Evolutionary conservation across 2,797 vertebrate species (phyloP).

Genomic region (Sebastolobus alascanus): DNA sequence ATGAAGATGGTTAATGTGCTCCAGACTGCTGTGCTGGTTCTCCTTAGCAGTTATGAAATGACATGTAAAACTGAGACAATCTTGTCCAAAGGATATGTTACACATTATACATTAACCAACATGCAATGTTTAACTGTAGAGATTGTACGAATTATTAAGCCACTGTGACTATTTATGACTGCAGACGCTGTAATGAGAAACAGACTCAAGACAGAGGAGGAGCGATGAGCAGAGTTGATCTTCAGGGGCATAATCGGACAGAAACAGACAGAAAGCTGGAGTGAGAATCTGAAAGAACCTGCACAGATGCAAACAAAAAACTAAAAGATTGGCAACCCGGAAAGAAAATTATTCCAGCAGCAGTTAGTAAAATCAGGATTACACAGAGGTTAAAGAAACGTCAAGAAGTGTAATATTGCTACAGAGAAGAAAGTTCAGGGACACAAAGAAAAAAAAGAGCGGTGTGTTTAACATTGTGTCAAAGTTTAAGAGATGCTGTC

Average conservation of each 20-base stretch:
- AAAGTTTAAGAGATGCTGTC: conserved; percentile 56
- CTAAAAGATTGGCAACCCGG: neutral
- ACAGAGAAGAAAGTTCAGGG: neutral
- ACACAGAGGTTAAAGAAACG: neutral
- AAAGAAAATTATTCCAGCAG: neutral
- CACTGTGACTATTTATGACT: conserved; percentile 29
- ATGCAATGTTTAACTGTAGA: neutral
- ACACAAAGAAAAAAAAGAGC: neutral
- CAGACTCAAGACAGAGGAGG: conserved; percentile 51
- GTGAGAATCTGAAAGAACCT: neutral
- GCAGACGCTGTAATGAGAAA: conserved; percentile 26
- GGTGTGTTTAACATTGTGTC: neutral
- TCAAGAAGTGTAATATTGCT: neutral
- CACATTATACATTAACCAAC: conserved; percentile 48
- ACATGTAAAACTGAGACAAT: neutral
- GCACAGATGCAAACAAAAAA: neutral
- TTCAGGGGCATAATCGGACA: neutral
- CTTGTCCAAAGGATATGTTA: neutral
- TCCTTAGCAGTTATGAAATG: neutral
- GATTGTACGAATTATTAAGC: neutral
- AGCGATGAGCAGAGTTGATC: neutral
- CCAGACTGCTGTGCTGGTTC: neutral
- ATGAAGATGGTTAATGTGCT: neutral
- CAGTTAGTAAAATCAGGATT: neutral
- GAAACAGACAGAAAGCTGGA: neutral